A percentile compares a stretch with the other conserved stretches of the same genome.
phyloP scores from a whole-genome alignment of 2,797 vertebrate genomes.

The Microcaecilia unicolor region DNA sequence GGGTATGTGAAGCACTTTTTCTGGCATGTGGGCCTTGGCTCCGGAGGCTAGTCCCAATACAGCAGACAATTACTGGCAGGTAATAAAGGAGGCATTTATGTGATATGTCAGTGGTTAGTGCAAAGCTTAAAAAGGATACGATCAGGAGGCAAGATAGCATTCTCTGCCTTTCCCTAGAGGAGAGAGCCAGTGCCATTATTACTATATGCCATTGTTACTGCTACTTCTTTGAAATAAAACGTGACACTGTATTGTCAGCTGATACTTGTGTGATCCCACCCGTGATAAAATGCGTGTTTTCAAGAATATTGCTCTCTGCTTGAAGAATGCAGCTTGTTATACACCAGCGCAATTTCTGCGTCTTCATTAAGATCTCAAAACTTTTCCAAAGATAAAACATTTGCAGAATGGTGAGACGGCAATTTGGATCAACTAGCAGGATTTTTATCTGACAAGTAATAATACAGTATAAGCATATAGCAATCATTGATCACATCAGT shows the following conservation, averaged over 20 bases:
- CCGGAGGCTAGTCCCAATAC: slow-evolving; percentile 65
- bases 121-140: slow-evolving; percentile 73
- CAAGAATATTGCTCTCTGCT: slow-evolving; percentile 53
- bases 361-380: no score
- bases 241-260: slow-evolving; percentile 68
- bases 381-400: no score
- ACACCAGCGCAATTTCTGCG: slow-evolving; percentile 24
- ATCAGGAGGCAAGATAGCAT: slow-evolving; percentile 79
- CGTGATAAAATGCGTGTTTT: slow-evolving; percentile 47
- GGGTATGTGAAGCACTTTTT: slow-evolving; percentile 55
- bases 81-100: slow-evolving; percentile 87
- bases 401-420: no score
- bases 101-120: slow-evolving; percentile 73
- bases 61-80: slow-evolving; percentile 78
- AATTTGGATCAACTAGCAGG: no score
- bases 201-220: slow-evolving; percentile 76
- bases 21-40: slow-evolving; percentile 63
- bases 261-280: slow-evolving; percentile 90
- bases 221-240: slow-evolving; percentile 65
- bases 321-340: slow-evolving; percentile 47
- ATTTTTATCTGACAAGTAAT: no score
- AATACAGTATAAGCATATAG: no score
- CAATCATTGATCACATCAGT: no score
- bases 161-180: slow-evolving; percentile 62
- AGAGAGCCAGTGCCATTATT: slow-evolving; percentile 71